Evolutionary conservation across 1,140 invertebrate species (phyloP).

Genomic region (Zaprionus gabonicus): DNA sequence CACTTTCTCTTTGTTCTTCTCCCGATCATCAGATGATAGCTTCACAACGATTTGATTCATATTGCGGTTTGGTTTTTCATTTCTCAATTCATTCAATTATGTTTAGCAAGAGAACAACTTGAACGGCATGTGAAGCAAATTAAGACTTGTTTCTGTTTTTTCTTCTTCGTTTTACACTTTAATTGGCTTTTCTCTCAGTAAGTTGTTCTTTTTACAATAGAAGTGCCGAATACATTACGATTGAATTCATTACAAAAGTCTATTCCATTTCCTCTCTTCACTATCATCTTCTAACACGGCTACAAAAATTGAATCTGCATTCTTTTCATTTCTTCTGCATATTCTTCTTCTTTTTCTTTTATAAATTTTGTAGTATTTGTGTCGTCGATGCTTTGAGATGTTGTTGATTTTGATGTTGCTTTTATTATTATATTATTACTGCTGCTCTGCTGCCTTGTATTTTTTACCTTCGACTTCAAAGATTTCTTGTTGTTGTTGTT

Average conservation of each 20-base stretch:
- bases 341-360: not conserved
- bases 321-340: not conserved
- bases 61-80: slow-evolving; percentile 31
- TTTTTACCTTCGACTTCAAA: slow-evolving; percentile 44
- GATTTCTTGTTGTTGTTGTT: slow-evolving; percentile 26
- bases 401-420: slow-evolving; percentile 55
- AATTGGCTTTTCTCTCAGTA: slow-evolving; percentile 22
- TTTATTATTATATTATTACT: slow-evolving; percentile 49
- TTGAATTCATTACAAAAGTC: slow-evolving; percentile 21
- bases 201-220: slow-evolving; percentile 32
- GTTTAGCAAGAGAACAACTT: slow-evolving; percentile 34
- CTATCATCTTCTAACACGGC: slow-evolving; percentile 5
- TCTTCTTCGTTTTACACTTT: slow-evolving; percentile 28
- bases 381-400: slow-evolving; percentile 6
- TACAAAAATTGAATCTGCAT: slow-evolving; percentile 2
- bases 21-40: slow-evolving; percentile 38
- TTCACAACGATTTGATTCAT: slow-evolving; percentile 25
- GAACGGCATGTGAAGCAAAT: slow-evolving; percentile 53
- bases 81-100: slow-evolving; percentile 21
- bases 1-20: slow-evolving; percentile 1
- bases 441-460: slow-evolving; percentile 49
- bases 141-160: slow-evolving; percentile 26
- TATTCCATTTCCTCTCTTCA: slow-evolving; percentile 1
- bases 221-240: slow-evolving; percentile 6
- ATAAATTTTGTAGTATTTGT: not conserved